Conservation (phyloP, 2,113 vertebrate genomes). For the Fulica atra region DNA sequence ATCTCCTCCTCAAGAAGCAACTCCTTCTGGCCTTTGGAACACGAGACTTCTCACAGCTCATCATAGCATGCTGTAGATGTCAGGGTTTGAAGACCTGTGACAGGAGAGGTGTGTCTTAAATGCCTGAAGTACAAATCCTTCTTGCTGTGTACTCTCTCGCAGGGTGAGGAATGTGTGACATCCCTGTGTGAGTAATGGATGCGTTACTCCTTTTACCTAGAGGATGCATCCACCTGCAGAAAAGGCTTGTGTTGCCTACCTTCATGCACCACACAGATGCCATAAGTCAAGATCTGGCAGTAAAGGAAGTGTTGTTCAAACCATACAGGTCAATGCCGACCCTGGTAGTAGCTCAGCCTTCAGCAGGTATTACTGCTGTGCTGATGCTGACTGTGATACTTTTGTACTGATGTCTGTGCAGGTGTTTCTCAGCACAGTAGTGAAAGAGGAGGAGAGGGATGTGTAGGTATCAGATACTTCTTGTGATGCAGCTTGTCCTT, state of each 20-base stretch:
- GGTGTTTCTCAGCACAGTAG: neutral
- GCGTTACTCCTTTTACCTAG: neutral
- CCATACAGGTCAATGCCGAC: neutral
- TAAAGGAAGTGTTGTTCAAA: neutral
- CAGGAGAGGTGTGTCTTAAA: neutral
- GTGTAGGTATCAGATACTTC: neutral
- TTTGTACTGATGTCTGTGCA: neutral
- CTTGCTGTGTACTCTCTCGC: neutral
- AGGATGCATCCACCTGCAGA: neutral
- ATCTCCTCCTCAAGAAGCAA: neutral
- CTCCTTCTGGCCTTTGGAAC: neutral
- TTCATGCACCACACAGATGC: neutral
- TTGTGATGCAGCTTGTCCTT: neutral
- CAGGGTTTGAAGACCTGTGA: neutral
- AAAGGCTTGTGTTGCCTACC: neutral
- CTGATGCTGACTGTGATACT: neutral
- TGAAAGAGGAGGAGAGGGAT: neutral
- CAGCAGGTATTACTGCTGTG: neutral
- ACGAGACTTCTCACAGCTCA: neutral
- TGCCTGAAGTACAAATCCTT: neutral
- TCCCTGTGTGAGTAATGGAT: neutral
- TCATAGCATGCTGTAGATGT: fast-evolving
- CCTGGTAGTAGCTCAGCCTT: neutral
- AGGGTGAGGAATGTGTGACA: fast-evolving
- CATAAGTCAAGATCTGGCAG: neutral